phyloP scores from a whole-genome alignment of 2,797 vertebrate species.

The Neosilurus hyrtlii region DNA sequence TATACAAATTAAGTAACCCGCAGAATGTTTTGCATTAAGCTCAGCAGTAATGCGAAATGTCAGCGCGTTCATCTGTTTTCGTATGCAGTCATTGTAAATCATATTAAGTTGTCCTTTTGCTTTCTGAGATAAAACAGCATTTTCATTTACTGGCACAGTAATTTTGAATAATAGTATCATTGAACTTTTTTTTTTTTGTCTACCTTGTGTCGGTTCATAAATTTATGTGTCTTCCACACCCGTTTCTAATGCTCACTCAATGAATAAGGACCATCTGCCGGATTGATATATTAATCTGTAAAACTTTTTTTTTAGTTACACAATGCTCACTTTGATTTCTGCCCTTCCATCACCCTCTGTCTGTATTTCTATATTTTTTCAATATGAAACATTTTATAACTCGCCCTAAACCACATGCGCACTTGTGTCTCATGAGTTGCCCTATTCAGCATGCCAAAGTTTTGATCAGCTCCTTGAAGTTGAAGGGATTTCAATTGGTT shows the following conservation, averaged over 20 bases:
- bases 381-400: constrained; percentile 46
- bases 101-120: neutral
- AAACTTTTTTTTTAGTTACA: constrained; percentile 35
- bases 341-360: constrained; percentile 28
- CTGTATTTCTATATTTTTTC: constrained; percentile 45
- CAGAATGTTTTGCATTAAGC: constrained; percentile 14
- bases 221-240: constrained; percentile 47
- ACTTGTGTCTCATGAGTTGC: constrained; percentile 33
- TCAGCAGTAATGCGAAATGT: neutral
- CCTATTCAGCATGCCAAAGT: neutral
- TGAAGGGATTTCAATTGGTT: constrained; percentile 11
- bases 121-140: constrained; percentile 5
- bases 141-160: constrained; percentile 1
- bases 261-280: constrained; percentile 52
- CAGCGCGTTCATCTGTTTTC: neutral
- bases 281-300: constrained; percentile 50
- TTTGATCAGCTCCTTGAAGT: constrained; percentile 14
- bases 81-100: constrained; percentile 2
- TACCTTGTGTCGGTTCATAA: constrained; percentile 38
- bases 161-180: constrained; percentile 17
- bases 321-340: constrained; percentile 41
- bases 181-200: constrained; percentile 29
- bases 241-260: constrained; percentile 39
- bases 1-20: constrained; percentile 8
- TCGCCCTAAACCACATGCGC: constrained; percentile 45